Conservation (phyloP, 2,888 invertebrate genomes). For the Chymomyza fuscimana region DNA sequence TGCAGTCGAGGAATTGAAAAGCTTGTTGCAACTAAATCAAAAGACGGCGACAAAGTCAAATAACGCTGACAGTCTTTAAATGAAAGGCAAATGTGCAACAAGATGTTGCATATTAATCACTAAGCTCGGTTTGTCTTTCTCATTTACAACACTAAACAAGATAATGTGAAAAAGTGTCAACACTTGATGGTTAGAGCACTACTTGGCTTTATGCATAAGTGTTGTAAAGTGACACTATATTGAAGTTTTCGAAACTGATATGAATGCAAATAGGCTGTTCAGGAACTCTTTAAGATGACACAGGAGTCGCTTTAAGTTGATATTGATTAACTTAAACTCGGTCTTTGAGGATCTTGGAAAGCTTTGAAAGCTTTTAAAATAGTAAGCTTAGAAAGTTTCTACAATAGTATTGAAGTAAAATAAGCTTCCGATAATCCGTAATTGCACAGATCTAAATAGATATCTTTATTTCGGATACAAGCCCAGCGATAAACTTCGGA, state of each 20-base stretch:
- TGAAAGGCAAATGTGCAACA: background rate
- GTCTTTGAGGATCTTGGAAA: no score
- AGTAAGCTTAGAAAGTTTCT: no score
- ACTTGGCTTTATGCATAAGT: background rate
- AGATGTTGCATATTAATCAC: background rate
- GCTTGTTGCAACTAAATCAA: slow-evolving; percentile 17
- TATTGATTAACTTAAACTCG: no score
- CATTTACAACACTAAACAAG: background rate
- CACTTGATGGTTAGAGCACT: background rate
- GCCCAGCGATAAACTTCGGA: no score
- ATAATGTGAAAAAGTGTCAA: slow-evolving; percentile 1
- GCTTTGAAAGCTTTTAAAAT: no score
- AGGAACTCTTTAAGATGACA: no score
- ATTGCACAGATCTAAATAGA: no score
- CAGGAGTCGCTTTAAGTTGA: no score
- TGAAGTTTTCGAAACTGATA: background rate
- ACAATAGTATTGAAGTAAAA: no score
- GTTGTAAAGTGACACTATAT: background rate
- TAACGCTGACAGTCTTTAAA: background rate
- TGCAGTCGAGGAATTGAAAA: slow-evolving; percentile 21
- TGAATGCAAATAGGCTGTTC: background rate
- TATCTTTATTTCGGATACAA: no score
- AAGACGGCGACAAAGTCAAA: slow-evolving; percentile 32
- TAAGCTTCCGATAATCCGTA: no score
- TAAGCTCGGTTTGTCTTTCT: background rate